Evolutionary conservation across 2,113 vertebrate species (phyloP), one percentile per base, ranked within the genome.

Genomic region (Solenodon paradoxus): DNA sequence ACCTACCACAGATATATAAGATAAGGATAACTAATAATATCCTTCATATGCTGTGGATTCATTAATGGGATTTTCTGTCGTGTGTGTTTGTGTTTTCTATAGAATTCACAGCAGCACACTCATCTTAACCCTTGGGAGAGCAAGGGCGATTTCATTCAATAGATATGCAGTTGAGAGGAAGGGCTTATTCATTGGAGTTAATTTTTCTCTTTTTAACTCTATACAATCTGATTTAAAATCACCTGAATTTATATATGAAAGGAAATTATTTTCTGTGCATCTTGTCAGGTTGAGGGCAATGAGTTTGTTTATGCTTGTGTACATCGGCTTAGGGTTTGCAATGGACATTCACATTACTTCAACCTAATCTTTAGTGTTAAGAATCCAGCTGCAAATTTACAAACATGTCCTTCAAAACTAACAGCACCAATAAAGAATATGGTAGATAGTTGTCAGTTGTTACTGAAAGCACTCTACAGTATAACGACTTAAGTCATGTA

Each of bases 161-260:
- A 83, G 78, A 17, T 42, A 15, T 61, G 9, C 2, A 82, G 1
- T 35, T 40, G 4, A 30, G 55, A 82, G 32, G 32, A 69, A 92
- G 0, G 8, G 20, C 35, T 42, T 82, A 16, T 94, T 92, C 24
- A n/a, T 78, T 26, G 66, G 20, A 59, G n/a, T 74, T 66, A 59
- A 47, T 35, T 38, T 87, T 88, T 75, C 40, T 84, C 38, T 83
- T 93, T 90, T 11, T 69, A 69, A 47, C 10, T 78, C 55, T 68
- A 16, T 19, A 92, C 57, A 75, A 78, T 96, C 17, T 88, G 53
- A 22, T 10, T 80, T 72, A 80, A 78, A 90, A 80, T 72, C 12
- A 77, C 53, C 45, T 91, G 87, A 89, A 93, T 83, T 78, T 40
- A 55, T 83, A 51, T 88, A 40, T 17, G 55, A 95, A 87, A 88